These are phyloP conservation scores for Buathra laborator DNA, from an alignment of 2,888 invertebrate genomes.

Conservation along the genomic window DNA sequence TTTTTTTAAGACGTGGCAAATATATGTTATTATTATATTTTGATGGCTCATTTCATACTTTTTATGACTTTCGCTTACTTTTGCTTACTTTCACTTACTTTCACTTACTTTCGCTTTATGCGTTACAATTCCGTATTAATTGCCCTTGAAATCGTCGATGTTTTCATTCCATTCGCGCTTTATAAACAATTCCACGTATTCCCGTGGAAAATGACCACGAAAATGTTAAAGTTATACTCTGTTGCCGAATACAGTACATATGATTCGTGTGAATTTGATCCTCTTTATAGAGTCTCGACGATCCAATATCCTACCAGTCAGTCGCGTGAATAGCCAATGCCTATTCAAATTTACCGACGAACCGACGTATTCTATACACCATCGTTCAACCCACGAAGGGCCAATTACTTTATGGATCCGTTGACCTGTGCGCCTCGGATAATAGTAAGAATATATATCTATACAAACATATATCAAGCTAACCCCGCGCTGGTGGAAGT, in stretches of 20 bases:
- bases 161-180: background rate
- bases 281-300: constrained; percentile 3
- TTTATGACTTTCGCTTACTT: no score
- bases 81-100: no score
- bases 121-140: no score
- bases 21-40: no score
- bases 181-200: background rate
- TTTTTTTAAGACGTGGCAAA: no score
- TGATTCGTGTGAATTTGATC: constrained; percentile 10
- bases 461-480: background rate
- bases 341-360: constrained; percentile 33
- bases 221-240: background rate
- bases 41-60: no score
- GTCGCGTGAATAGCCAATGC: constrained; percentile 5
- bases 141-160: background rate
- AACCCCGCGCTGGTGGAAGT: constrained; percentile 12
- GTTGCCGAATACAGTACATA: background rate
- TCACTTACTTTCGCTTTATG: no score
- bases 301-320: constrained; percentile 7
- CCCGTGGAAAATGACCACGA: background rate
- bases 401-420: constrained; percentile 41
- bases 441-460: constrained; percentile 26
- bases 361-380: constrained; percentile 12
- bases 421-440: constrained; percentile 35
- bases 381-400: constrained; percentile 13